These are phyloP conservation scores for Paratilapia polleni DNA, from an alignment of 2,113 vertebrate genomes.

Conservation along the genomic window DNA sequence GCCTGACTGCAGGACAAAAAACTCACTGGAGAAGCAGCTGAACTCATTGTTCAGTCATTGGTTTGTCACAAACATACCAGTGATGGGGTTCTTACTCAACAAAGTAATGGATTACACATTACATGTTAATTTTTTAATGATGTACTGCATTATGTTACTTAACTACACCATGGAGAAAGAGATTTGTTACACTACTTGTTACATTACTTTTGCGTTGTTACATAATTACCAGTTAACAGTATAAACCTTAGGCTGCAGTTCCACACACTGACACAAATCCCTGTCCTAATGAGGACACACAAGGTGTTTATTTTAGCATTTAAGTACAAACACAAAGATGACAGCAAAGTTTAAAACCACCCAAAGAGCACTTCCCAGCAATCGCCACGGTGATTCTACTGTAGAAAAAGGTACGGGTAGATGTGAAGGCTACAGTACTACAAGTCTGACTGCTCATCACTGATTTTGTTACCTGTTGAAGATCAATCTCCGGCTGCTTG, in stretches of 20 bases:
- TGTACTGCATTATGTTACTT: no score
- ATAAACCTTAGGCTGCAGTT: not conserved
- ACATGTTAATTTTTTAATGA: no score
- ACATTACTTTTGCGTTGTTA: not conserved
- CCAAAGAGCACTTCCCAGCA: not conserved
- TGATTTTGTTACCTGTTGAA: no score
- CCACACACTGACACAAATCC: not conserved
- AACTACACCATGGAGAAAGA: no score
- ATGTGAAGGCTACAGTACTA: not conserved
- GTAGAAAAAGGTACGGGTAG: not conserved
- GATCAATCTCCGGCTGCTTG: no score
- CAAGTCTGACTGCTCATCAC: not conserved
- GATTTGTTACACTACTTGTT: not conserved
- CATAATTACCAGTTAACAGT: not conserved
- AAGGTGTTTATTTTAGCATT: not conserved
- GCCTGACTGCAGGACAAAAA: no score
- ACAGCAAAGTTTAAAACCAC: not conserved
- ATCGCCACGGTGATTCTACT: not conserved
- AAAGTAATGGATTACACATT: no score
- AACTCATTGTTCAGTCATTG: no score
- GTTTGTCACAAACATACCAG: no score
- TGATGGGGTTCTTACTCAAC: no score
- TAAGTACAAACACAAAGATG: not conserved
- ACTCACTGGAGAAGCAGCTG: no score
- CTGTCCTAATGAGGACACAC: not conserved